Evolutionary conservation across 2,888 invertebrate species (phyloP).

Genomic region (Polyploca ridens): DNA sequence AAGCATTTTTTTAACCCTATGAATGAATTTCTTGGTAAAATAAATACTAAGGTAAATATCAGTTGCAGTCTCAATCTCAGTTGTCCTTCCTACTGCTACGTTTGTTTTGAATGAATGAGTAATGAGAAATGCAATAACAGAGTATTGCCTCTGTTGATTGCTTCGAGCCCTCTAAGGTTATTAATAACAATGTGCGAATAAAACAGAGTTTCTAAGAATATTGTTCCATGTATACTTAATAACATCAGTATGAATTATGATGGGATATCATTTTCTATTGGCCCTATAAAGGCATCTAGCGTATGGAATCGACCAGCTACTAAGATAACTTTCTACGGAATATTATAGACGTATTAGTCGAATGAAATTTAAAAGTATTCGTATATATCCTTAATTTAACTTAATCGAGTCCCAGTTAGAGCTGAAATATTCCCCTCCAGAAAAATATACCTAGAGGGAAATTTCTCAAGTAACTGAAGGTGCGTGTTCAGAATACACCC

Average conservation of each 20-base stretch:
- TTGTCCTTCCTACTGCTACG: constrained; percentile 12
- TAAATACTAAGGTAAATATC: no score
- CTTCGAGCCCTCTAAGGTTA: constrained; percentile 31
- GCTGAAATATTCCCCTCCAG: constrained; percentile 38
- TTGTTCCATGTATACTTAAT: constrained; percentile 28
- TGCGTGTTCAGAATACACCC: constrained; percentile 49
- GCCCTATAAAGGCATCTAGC: background rate
- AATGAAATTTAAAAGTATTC: background rate
- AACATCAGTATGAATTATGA: no score
- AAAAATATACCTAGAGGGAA: constrained; percentile 45
- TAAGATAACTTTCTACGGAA: background rate
- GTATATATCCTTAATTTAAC: background rate
- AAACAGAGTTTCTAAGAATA: constrained; percentile 8
- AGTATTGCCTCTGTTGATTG: constrained; percentile 36
- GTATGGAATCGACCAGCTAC: no score
- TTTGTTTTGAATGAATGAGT: constrained; percentile 19
- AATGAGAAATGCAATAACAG: constrained; percentile 42
- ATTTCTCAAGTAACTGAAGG: constrained; percentile 43
- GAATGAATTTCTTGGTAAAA: no score
- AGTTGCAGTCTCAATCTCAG: background rate
- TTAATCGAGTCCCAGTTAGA: constrained; percentile 22
- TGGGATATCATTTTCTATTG: no score
- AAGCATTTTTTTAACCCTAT: no score
- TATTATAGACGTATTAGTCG: background rate
- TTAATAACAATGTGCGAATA: constrained; percentile 28